These are phyloP conservation scores for Bombyx mandarina DNA, from an alignment of 1,140 invertebrate genomes.

Conservation along the genomic window DNA sequence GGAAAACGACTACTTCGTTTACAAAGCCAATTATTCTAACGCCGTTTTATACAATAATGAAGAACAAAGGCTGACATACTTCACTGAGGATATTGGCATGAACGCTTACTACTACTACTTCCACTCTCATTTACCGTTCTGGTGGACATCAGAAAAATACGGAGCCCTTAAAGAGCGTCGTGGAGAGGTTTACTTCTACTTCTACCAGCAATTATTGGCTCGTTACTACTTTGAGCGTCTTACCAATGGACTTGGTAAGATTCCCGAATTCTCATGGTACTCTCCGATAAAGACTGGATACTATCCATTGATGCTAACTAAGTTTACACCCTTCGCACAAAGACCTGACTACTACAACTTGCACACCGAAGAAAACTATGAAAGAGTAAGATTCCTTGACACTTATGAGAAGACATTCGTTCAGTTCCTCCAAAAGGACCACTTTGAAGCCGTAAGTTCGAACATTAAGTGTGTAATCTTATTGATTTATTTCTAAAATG, in stretches of 20 bases:
- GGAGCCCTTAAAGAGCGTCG: conserved; percentile 64
- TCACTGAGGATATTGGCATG: conserved; percentile 79
- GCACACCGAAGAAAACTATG: conserved; percentile 32
- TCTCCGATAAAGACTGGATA: conserved; percentile 72
- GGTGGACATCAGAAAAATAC: conserved; percentile 72
- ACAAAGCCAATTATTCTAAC: conserved; percentile 70
- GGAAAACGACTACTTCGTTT: conserved; percentile 54
- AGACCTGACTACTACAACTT: conserved; percentile 42
- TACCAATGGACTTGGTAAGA: conserved; percentile 73
- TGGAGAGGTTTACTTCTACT: conserved; percentile 75
- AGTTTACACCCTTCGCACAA: conserved; percentile 39
- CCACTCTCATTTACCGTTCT: conserved; percentile 77
- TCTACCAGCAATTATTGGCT: conserved; percentile 75
- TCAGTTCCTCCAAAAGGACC: conserved; percentile 39
- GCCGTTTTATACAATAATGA: conserved; percentile 62
- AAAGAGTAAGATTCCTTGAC: conserved; percentile 43
- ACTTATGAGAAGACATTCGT: conserved; percentile 50
- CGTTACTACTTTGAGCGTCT: conserved; percentile 80
- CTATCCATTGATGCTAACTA: conserved; percentile 62
- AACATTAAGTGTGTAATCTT: not conserved
- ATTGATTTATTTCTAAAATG: not conserved
- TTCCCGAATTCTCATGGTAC: conserved; percentile 73
- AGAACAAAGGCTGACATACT: conserved; percentile 79
- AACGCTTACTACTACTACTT: conserved; percentile 81
- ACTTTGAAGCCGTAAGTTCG: conserved; percentile 48